Evolutionary conservation across 2,888 invertebrate genomes (phyloP), one percentile per base, ranked within the genome.

Genomic region (Gastracanthus pulcherrimus): DNA sequence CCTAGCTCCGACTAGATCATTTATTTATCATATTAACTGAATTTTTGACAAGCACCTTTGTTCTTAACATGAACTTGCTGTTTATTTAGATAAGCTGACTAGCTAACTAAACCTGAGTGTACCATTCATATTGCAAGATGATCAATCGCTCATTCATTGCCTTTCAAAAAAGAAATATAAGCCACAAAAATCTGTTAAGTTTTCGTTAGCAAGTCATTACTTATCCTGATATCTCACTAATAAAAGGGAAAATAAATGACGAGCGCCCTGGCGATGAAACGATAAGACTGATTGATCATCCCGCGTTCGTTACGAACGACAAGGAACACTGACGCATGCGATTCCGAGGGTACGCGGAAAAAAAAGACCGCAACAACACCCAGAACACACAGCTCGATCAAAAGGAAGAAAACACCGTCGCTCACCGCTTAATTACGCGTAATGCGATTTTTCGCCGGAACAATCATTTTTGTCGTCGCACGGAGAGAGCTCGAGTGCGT

Each of bases 201-300:
- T n/a, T n/a, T n/a, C n/a, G n/a, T n/a, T n/a, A n/a, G n/a, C n/a
- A n/a, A n/a, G n/a, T n/a, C n/a, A n/a, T n/a, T n/a, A n/a, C n/a
- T n/a, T n/a, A n/a, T n/a, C n/a, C n/a, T n/a, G n/a, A 23, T 38
- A 48, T 64, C 66, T 66, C 6, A 13, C 55, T 36, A 67, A 55
- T 48, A 51, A 41, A 70, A 62, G 48, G 7, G 1, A 41, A 67
- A 48, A 66, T 51, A 51, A 51, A 78, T 64, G 51, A 71, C 11
- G 62, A 38, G 23, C 36, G 38, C 31, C 62, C 3, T 13, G 34
- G 19, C 48, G 58, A 72, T 45, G 48, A 45, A 72, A 16, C 36
- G 69, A 80, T 60, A 80, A 80, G 45, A 45, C 26, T 48, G 64
- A 79, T 79, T 26, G 72, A 79, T 72, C 45, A 51, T 19, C 51